A percentile compares a stretch with the other conserved stretches of the same genome.
These are phyloP conservation scores for Prionace glauca DNA, from an alignment of 2,797 vertebrate species.

Conservation along the genomic window DNA sequence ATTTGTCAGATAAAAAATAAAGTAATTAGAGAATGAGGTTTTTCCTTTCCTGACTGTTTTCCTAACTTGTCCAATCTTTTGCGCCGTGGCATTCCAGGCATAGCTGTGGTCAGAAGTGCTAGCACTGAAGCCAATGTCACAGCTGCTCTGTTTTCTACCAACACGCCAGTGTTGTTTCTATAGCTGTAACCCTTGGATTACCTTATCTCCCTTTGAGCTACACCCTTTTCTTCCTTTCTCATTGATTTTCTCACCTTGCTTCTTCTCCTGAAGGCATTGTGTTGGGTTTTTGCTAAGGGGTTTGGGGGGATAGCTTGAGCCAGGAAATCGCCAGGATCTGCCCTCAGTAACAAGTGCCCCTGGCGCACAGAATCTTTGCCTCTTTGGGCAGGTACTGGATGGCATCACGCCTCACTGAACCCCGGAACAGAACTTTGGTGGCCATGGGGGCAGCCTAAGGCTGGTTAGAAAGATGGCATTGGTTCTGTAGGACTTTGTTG, in stretches of 20 bases:
- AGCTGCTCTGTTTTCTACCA: conserved; percentile 26
- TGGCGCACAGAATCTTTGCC: no score
- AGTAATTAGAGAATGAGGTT: conserved; percentile 38
- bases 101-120: conserved; percentile 29
- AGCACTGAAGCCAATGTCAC: not conserved
- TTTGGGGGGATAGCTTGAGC: not conserved
- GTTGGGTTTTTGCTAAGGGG: not conserved
- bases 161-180: conserved; percentile 8
- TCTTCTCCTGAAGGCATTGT: not conserved
- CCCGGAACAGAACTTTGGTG: no score
- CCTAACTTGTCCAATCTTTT: conserved; percentile 16
- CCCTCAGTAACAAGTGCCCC: no score
- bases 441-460: no score
- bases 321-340: not conserved
- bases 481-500: not conserved
- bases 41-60: conserved; percentile 36
- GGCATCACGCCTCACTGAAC: no score
- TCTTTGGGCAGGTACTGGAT: no score
- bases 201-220: not conserved
- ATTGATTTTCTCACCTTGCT: not conserved
- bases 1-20: conserved; percentile 37
- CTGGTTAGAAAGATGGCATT: no score
- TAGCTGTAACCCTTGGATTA: conserved; percentile 35
- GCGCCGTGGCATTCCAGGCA: conserved; percentile 22
- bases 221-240: not conserved